Evolutionary conservation across 2,797 vertebrate genomes (phyloP), one percentile per base, ranked within the genome.

Genomic region (Denticeps clupeoides): DNA sequence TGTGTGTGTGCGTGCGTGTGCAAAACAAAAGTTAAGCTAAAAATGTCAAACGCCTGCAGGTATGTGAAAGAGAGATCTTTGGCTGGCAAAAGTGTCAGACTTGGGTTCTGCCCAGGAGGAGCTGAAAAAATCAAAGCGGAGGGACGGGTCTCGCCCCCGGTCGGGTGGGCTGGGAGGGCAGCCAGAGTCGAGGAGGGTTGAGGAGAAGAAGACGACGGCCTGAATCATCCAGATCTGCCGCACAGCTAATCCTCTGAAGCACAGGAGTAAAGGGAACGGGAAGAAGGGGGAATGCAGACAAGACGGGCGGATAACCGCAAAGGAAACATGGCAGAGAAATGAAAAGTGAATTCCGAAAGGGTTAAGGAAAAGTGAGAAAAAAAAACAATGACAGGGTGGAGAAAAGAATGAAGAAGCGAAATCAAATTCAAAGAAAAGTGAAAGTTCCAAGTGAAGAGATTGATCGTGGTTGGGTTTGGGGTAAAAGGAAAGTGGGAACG

Each of bases 231-330:
- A 58, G 57, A 75, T 71, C 19, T 23, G 71, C 71, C 74, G 71
- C 62, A 73, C 72, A 73, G 72, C 65, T 69, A 74, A 75, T 46
- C 64, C 64, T 67, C 70, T 73, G 52, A 38, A 45, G 43, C 24
- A 25, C 11, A 23, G n/a, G 35, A 23, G 22, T 4, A 12, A 28
- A 21, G 18, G 21, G 10, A n/a, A 10, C 13, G 18, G 47, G 26
- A 26, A 28, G 5, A 45, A 24, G 47, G 43, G 26, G 44, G 23
- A 16, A 53, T 55, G 8, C 8, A 42, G 29, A 27, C 16, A 51
- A 1, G 6, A n/a, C 7, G 15, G 33, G 16, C 44, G n/a, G 4
- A 41, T 18, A 15, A 46, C 28, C 29, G 2, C 3, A n/a, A 12
- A 10, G 9, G 4, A 44, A 41, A 35, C 7, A 4, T 18, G 10